Evolutionary conservation across 2,888 invertebrate species (phyloP), one percentile per base, ranked within the genome.

Genomic region (Abrostola tripartita): DNA sequence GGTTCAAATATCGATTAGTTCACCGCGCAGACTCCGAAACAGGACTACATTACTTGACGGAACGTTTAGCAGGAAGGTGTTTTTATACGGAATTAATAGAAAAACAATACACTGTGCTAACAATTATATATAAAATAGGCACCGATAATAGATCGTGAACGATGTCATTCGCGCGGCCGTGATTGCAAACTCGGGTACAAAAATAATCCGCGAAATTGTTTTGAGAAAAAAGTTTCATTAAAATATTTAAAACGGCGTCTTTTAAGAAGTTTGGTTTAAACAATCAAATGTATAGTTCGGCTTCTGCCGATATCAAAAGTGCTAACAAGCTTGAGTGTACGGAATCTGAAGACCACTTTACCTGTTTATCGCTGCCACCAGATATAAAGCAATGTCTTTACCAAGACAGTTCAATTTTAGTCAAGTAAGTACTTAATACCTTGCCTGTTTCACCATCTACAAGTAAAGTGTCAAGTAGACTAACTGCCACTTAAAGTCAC

Each of bases 341-440:
- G 68, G 94, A 94, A 64, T 90, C 94, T 0, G 94, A 94, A 67
- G 93, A 93, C 52, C 89, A 92, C 68, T 90, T 91, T 85, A 85
- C 82, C 36, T 88, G 85, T 65, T 81, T 90, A 53, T 86, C 90
- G 0, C 68, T 93, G 63, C 91, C 92, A n/a, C 93, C 93, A 0
- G 93, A 94, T 24, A 94, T 94, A 2, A 91, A 65, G 89, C 85
- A 47, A 96, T 96, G 96, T 96, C 96, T 81, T 82, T 96, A 74
- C 96, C 96, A 64, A 89, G 96, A 79, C 95, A 96, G 85, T 96
- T 96, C 87, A 95, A 95, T 77, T 95, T 95, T 80, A 95, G 95
- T 79, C 94, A 95, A 91, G 95, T 95, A 77, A 92, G 94, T 78
- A 24, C 0, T 0, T 4, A 35, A 37, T 14, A 37, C 38, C 1